Evolutionary conservation across 35 echinoderm and acorn worm species (phyloP), one percentile per base, ranked within the genome.

Genomic region (Heliocidaris tuberculata): DNA sequence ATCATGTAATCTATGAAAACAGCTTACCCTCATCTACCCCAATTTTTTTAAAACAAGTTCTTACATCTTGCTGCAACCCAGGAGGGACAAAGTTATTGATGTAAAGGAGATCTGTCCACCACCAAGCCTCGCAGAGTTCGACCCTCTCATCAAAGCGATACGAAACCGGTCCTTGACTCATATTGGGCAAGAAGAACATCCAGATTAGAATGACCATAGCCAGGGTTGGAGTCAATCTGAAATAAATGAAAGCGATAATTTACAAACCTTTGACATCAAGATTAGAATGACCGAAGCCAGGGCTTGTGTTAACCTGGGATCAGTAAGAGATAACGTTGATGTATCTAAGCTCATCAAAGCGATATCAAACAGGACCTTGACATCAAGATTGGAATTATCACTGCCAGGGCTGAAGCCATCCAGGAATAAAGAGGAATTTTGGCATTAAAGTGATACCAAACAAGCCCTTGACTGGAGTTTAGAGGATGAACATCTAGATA

Each of bases 21-120:
- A 60, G 12, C 59, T 60, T 19, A 9, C 59, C 10, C 59, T 19
- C 59, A 12, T 9, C 59, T 9, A 2, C 6, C 35, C 35, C 35
- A 42, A 42, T 42, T 42, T 42, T 42, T 42, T 42, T n/a, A n/a
- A n/a, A 42, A 42, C 4, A 27, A 27, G 17, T 70, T 27, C 31
- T 88, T 88, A 88, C 86, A 88, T 93, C 59, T 2, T 95, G 27
- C 6, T 2, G 9, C 21, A 94, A 49, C 0, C 49, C 31, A 12
- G 48, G 32, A 21, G 98, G 98, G 49, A 97, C 97, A 71, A 98
- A 94, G 59, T 98, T 98, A 71, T 97, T 98, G 30, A 98, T 98
- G 54, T 96, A 98, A 0, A 98, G 96, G 29, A 98, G 49, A 71
- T 96, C 95, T 11, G 95, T 97, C 96, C 97, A 98, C 96, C 97